A percentile compares a stretch with the other conserved stretches of the same genome.
These are phyloP conservation scores for Nothocercus julius DNA, from an alignment of 2,113 vertebrate species.

Conservation along the genomic window DNA sequence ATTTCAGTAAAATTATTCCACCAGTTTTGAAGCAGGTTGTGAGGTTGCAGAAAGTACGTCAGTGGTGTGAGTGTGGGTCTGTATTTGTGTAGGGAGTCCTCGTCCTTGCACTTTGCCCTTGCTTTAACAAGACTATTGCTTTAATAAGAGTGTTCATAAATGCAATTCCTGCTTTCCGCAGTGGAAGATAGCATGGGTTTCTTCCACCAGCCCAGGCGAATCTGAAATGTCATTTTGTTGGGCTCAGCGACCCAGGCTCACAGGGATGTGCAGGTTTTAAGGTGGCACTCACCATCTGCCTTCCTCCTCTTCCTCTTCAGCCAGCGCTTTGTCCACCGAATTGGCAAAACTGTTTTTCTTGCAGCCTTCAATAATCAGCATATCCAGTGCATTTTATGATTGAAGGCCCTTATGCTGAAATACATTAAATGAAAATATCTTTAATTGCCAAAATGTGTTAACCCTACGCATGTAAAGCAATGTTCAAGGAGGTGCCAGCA, in stretches of 20 bases:
- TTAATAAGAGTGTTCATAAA: background rate
- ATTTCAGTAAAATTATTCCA: background rate
- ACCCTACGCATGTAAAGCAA: background rate
- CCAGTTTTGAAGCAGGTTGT: background rate
- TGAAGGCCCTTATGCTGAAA: background rate
- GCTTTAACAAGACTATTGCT: background rate
- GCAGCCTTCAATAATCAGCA: background rate
- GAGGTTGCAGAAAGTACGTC: background rate
- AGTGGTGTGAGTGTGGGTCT: background rate
- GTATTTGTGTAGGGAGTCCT: rapidly evolving
- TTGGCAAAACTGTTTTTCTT: background rate
- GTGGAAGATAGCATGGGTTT: background rate
- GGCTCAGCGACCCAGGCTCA: rapidly evolving
- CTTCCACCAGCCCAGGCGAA: background rate
- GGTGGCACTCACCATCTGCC: background rate
- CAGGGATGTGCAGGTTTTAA: rapidly evolving
- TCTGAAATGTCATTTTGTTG: background rate
- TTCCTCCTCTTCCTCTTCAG: background rate
- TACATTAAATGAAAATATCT: background rate
- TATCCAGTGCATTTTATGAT: background rate
- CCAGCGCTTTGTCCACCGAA: background rate
- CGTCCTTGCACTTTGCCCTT: background rate
- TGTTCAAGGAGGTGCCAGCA: background rate
- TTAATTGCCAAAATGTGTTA: background rate
- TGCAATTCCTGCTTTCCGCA: background rate